Percentiles rank a stretch among this genome's conserved stretches.
Conservation (phyloP, 2,888 invertebrate species). For the Hirtodrosophila confusa region DNA sequence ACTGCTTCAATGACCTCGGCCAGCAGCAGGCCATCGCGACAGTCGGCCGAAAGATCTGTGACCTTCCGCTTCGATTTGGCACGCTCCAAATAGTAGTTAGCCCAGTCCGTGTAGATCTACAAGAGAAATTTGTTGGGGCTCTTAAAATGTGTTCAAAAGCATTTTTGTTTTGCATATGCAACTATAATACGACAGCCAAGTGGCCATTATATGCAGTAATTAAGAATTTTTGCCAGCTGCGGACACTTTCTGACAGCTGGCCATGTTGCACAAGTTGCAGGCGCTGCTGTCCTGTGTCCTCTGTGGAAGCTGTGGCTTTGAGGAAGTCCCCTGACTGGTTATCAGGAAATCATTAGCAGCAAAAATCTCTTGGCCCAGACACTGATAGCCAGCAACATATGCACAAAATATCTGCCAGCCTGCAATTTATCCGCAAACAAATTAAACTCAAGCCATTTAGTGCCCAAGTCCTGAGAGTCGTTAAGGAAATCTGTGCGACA, state of each 20-base stretch:
- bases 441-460: conserved; percentile 57
- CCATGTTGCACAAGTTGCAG: conserved; percentile 53
- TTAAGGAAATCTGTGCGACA: conserved; percentile 71
- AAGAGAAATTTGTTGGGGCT: conserved; percentile 66
- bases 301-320: not conserved
- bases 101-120: conserved; percentile 99
- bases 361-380: conserved; percentile 34
- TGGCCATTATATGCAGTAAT: conserved; percentile 61
- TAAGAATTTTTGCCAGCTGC: conserved; percentile 39
- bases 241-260: conserved; percentile 51
- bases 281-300: conserved; percentile 2
- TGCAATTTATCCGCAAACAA: conserved; percentile 60
- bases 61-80: conserved; percentile 94
- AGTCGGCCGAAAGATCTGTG: conserved; percentile 93
- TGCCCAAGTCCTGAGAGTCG: conserved; percentile 53
- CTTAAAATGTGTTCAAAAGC: not conserved
- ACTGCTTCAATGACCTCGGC: conserved; percentile 98
- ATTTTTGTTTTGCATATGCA: conserved; percentile 7
- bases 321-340: conserved; percentile 34
- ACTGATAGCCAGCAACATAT: conserved; percentile 44
- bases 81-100: conserved; percentile 97
- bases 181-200: conserved; percentile 36
- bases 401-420: conserved; percentile 45
- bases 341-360: conserved; percentile 80
- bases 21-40: conserved; percentile 95